Conservation (phyloP, 2,113 vertebrate genomes). For the Cygnus atratus region DNA sequence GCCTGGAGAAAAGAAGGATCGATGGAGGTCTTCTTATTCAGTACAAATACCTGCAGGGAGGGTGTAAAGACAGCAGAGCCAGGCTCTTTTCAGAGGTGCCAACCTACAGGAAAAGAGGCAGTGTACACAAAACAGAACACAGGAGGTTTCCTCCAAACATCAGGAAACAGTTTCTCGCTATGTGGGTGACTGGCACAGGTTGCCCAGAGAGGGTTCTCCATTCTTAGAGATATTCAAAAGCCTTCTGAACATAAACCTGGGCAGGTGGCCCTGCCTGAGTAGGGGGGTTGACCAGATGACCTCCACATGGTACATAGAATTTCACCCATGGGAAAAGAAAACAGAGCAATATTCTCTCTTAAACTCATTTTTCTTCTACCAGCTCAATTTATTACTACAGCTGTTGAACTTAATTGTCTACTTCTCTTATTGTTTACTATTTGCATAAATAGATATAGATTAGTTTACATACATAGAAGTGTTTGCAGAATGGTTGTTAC, state of each 20-base stretch:
- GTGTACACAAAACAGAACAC: background rate
- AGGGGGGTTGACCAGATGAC: background rate
- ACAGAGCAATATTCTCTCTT: background rate
- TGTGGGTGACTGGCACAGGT: background rate
- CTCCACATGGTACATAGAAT: background rate
- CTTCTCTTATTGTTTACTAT: background rate
- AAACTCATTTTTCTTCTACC: background rate
- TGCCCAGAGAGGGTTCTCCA: background rate
- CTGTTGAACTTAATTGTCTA: background rate
- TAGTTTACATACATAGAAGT: background rate
- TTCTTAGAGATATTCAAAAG: background rate
- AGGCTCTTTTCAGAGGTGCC: background rate
- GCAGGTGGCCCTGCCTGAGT: background rate
- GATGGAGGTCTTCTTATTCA: background rate
- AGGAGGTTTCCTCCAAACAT: background rate
- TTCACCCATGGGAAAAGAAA: background rate
- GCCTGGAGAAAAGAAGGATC: background rate
- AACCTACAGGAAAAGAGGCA: fast-evolving
- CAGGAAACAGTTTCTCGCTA: background rate
- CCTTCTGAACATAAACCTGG: no score
- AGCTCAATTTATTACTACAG: background rate
- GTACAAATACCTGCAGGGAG: background rate
- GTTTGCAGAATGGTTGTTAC: background rate
- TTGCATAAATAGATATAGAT: background rate
- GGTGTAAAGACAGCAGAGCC: background rate